Base-by-base conservation (phyloP, 2,888 invertebrate genomes). In the Lomographa bimaculata region DNA sequence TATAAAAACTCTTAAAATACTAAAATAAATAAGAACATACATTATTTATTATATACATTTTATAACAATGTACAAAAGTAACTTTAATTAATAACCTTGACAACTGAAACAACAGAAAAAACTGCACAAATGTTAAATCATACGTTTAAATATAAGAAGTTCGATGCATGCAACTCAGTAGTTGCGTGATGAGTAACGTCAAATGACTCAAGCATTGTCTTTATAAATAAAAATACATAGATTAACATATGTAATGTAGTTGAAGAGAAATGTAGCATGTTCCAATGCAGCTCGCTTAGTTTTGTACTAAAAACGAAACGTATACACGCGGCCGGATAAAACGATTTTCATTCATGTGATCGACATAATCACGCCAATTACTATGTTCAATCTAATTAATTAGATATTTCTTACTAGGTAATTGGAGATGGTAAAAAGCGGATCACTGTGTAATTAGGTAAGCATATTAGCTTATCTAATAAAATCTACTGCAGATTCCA, bases 381-480 rank as follows among this genome's bases (percentile, higher is more conserved):
- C 27, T 14, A 48, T 33, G 32, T 26, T 38, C 37, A 44, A 46
- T 48, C 23, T 45, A 45, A 34, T 30, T 38, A 36, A 27, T 12
- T 32, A 23, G 38, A 23, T 41, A 39, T 44, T 41, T 41, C 28
- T 32, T 33, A 29, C 28, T 32, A 28, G 25, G 14, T 45, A 36
- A 41, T 39, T 37, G 50, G 8, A 7, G n/a, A 34, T 42, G 35
- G 41, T 52, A 49, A 54, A 50, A 57, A 53, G 30, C 46, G 26
- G 41, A 47, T 45, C 27, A 40, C 23, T 42, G 18, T 27, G 23
- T 26, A 25, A 33, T 50, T 44, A 6, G 45, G 28, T 40, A 21
- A 6, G 23, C n/a, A n/a, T 42, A 30, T 38, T 2, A 37, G 7
- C 7, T 32, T 32, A 32, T 26, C 38, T 39, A 11, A 7, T 16